phyloP scores from a whole-genome alignment of 1,140 invertebrate species.

The Pogonus chalceus region DNA sequence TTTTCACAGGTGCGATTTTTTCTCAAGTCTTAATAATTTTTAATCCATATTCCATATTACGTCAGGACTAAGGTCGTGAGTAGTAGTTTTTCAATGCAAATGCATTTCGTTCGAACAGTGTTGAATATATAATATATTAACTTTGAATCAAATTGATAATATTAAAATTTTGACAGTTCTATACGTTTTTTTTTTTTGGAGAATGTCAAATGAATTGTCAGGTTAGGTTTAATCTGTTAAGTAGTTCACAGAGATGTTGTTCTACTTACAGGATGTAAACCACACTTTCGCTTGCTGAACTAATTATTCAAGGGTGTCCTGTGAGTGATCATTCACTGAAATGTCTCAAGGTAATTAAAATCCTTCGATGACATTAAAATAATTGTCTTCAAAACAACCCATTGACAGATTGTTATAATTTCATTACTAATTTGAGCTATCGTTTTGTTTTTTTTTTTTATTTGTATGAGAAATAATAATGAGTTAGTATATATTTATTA shows the following conservation, averaged over 20 bases:
- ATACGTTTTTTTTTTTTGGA: background rate
- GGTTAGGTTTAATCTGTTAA: constrained; percentile 3
- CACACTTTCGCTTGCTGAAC: background rate
- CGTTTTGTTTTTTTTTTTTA: no score
- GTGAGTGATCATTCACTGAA: background rate
- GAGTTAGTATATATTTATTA: constrained; percentile 13
- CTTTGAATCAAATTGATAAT: background rate
- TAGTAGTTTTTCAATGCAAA: constrained; percentile 6
- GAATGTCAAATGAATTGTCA: background rate
- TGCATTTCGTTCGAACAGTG: background rate
- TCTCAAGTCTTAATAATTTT: background rate
- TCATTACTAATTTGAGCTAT: no score
- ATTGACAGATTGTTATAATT: no score
- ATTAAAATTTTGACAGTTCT: background rate
- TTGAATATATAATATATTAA: no score
- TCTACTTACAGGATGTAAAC: constrained; percentile 4
- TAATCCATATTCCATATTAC: constrained; percentile 7
- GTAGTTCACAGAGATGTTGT: constrained; percentile 1
- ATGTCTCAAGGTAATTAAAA: background rate
- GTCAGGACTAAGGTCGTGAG: constrained; percentile 6
- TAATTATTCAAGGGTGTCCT: background rate
- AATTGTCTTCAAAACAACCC: no score
- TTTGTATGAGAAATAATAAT: constrained; percentile 15
- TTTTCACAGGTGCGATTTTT: background rate
- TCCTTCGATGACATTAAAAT: no score